Evolutionary conservation across 2,797 vertebrate species (phyloP), one percentile per base, ranked within the genome.

Genomic region (Phataginus tricuspis): DNA sequence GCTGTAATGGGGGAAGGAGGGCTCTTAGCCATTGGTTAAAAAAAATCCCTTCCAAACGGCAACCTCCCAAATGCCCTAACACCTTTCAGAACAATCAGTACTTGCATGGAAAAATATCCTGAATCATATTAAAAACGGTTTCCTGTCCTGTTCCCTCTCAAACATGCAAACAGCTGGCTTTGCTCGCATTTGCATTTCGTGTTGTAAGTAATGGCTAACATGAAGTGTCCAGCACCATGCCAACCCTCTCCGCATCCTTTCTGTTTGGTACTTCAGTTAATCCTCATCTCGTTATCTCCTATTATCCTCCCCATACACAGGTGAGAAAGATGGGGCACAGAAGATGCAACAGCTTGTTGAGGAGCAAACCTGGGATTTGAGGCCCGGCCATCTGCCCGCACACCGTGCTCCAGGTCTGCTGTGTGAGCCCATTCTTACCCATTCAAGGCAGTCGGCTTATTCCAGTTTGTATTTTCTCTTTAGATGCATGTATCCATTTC

Each of bases 11-110:
- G 69, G 45, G 59, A 42, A 57, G 85, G 61, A 63, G 66, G 49
- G 49, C 39, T 53, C 61, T 71, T 37, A 86, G 55, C 90, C 93
- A 74, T 34, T 78, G 95, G 89, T 79, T 93, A 91, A 45, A 12
- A 45, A 45, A 45, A 95, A 83, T 79, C 71, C 74, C 91, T 84
- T 63, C 51, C 83, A 55, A 86, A 72, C 1, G 2, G 75, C 86
- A 45, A 31, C 51, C 66, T 94, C 59, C 86, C 64, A 55, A 55
- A 82, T n/a, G 64, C 55, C 93, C 75, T 39, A 66, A 88, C 77
- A 83, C 79, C 49, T 66, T 93, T 71, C 27, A 9, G 69, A 91
- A 74, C 64, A 25, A 45, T 42, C 19, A 18, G 25, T 27, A 53
- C 25, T 34, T 79, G 11, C 12, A 57, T 49, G 55, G 53, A 89